phyloP scores from a whole-genome alignment of 1,140 invertebrate genomes.

The Callitettix versicolor region DNA sequence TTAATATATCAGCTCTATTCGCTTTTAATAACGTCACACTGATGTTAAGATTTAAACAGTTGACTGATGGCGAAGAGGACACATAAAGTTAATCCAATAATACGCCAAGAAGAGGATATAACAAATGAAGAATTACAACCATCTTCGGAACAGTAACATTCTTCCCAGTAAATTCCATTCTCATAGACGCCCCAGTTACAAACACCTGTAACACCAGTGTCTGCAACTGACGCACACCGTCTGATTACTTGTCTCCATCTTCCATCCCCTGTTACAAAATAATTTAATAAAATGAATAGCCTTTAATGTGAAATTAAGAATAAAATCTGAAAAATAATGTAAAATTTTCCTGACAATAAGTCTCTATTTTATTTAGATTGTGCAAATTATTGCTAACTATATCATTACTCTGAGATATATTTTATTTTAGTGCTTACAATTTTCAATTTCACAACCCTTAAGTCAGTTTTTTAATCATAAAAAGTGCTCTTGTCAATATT shows the following conservation, averaged over 20 bases:
- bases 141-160: constrained; percentile 85
- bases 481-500: too few relatives aligned
- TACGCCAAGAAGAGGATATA: background rate
- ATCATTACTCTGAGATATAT: too few relatives aligned
- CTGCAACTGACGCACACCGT: constrained; percentile 78
- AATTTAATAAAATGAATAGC: constrained; percentile 7
- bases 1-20: too few relatives aligned
- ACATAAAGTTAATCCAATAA: background rate
- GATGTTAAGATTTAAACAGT: background rate
- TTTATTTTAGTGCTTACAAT: too few relatives aligned
- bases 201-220: constrained; percentile 79
- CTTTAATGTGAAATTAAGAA: constrained; percentile 1
- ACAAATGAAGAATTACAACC: constrained; percentile 54
- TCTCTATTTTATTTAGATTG: too few relatives aligned
- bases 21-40: too few relatives aligned
- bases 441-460: too few relatives aligned
- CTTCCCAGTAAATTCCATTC: constrained; percentile 90
- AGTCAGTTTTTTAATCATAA: too few relatives aligned
- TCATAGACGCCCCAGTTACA: constrained; percentile 90
- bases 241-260: constrained; percentile 85
- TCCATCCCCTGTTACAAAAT: constrained; percentile 63
- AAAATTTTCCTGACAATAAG: too few relatives aligned
- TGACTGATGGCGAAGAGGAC: background rate
- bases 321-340: background rate
- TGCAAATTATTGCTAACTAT: too few relatives aligned